Evolutionary conservation across 2,797 vertebrate species (phyloP).

Genomic region (Pipistrellus nathusii): DNA sequence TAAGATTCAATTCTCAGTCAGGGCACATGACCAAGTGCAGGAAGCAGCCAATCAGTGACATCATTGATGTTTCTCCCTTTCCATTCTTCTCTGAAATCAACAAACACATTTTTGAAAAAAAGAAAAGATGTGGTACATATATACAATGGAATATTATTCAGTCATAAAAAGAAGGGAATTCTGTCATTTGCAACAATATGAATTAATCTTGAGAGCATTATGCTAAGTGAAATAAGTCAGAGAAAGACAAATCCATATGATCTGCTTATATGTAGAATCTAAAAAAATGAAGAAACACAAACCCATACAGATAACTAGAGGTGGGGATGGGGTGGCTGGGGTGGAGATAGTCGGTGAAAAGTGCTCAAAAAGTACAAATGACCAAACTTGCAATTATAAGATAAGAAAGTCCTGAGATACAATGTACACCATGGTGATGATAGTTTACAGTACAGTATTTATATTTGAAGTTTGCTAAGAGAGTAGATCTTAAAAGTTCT

Average conservation of each 20-base stretch:
- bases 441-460: not conserved
- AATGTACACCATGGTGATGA: accelerated
- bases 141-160: not conserved
- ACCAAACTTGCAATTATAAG: not conserved
- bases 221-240: not conserved
- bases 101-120: not conserved
- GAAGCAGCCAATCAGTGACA: too few relatives aligned
- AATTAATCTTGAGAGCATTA: not conserved
- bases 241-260: not conserved
- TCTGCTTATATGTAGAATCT: not conserved
- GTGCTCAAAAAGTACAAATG: not conserved
- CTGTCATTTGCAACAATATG: not conserved
- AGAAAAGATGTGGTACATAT: not conserved
- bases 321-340: too few relatives aligned
- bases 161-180: not conserved
- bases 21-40: too few relatives aligned
- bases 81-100: not conserved
- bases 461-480: not conserved
- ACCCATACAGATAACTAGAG: not conserved
- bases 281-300: not conserved
- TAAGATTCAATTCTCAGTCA: too few relatives aligned
- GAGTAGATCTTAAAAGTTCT: not conserved
- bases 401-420: not conserved
- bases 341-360: not conserved
- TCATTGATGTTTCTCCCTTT: too few relatives aligned